phyloP scores from a whole-genome alignment of 2,888 invertebrate genomes.

The Luperina testacea region DNA sequence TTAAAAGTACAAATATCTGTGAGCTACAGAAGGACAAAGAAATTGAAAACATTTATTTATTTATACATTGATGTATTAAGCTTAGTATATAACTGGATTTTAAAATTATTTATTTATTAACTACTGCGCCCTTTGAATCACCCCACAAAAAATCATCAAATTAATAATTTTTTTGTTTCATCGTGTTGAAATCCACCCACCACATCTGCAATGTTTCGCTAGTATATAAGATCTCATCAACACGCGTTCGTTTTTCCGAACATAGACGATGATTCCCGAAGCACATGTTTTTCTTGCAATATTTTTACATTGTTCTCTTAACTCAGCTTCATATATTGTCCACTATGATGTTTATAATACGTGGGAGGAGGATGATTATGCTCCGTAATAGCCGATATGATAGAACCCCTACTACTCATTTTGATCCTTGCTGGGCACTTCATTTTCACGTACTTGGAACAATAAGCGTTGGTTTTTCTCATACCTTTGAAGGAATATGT shows the following conservation, averaged over 20 bases:
- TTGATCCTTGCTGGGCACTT: conserved; percentile 48
- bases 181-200: no score
- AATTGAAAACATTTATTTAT: conserved; percentile 6
- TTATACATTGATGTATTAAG: neutral
- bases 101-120: neutral
- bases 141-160: no score
- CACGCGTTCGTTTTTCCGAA: neutral
- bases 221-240: neutral
- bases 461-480: conserved; percentile 51
- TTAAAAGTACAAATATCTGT: neutral
- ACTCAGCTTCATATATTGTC: conserved; percentile 30
- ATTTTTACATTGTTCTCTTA: conserved; percentile 1
- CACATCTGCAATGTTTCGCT: no score
- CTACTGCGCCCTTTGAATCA: no score
- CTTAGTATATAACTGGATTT: neutral
- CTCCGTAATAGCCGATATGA: conserved; percentile 9
- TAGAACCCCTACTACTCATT: neutral
- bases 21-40: neutral
- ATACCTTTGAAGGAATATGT: conserved; percentile 58
- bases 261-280: neutral
- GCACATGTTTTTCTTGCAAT: neutral
- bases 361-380: conserved; percentile 52
- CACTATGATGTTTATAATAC: conserved; percentile 28
- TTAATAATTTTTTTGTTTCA: no score
- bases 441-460: conserved; percentile 51